Conservation (phyloP, 2,888 invertebrate species). For the Pammene aurita region DNA sequence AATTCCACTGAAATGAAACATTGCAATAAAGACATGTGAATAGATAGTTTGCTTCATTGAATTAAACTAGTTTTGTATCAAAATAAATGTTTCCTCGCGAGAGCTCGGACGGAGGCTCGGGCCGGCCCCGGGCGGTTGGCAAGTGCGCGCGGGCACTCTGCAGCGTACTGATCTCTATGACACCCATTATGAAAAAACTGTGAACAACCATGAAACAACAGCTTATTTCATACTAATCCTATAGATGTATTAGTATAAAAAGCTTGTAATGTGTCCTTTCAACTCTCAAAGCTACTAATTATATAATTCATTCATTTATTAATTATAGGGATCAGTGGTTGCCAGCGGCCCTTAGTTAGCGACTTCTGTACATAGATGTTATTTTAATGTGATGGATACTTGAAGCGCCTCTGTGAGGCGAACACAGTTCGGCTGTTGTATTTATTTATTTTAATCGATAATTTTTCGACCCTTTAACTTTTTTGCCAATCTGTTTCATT, state of each 20-base stretch:
- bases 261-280: no score
- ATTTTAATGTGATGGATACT: constrained; percentile 17
- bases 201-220: no score
- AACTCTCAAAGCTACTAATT: no score
- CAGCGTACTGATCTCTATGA: background rate
- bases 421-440: constrained; percentile 16
- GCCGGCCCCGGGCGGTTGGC: no score
- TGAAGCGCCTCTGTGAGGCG: constrained; percentile 42
- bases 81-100: background rate
- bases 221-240: no score
- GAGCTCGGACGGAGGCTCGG: background rate
- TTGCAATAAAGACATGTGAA: background rate
- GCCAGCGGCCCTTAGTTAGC: background rate
- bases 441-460: constrained; percentile 24
- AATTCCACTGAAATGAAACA: background rate
- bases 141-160: background rate
- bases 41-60: background rate
- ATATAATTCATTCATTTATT: no score
- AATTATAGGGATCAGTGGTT: background rate
- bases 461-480: no score
- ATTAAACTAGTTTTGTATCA: constrained; percentile 19
- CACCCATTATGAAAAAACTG: no score
- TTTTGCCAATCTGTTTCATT: no score
- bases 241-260: no score
- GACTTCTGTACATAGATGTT: constrained; percentile 25